These are phyloP conservation scores for Ahaetulla prasina DNA, from an alignment of 2,113 vertebrate genomes.

Conservation along the genomic window DNA sequence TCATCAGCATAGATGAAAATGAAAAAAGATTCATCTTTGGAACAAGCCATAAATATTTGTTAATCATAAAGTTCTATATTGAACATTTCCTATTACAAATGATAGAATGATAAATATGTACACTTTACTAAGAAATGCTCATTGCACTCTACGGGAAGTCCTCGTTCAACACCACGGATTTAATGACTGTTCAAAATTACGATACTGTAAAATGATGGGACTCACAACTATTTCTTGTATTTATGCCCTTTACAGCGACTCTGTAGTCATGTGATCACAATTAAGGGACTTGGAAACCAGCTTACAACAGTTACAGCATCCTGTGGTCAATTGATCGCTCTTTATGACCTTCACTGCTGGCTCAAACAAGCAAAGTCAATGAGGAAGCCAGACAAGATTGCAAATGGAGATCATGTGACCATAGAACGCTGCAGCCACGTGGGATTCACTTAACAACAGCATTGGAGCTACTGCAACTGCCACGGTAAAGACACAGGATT, in stretches of 20 bases:
- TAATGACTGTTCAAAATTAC: neutral
- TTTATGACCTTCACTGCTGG: neutral
- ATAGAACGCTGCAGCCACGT: too few relatives aligned
- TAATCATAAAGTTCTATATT: neutral
- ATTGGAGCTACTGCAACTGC: neutral
- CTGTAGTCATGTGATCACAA: neutral
- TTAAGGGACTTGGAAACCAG: neutral
- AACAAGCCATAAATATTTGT: neutral
- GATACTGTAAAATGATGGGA: neutral
- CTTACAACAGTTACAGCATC: neutral
- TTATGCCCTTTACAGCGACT: neutral
- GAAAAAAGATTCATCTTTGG: conserved; percentile 37
- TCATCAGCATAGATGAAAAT: conserved; percentile 29
- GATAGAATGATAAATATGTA: neutral
- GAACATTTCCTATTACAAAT: neutral
- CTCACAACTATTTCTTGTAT: neutral
- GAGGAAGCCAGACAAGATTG: neutral
- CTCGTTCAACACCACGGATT: neutral
- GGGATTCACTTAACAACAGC: neutral
- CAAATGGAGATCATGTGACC: neutral
- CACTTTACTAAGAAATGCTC: neutral
- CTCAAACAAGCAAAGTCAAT: neutral
- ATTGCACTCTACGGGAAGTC: neutral
- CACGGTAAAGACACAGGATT: neutral
- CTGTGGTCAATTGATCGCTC: neutral